phyloP scores from a whole-genome alignment of 64 coral and sea anemone species.

The Astreopora myriophthalma region DNA sequence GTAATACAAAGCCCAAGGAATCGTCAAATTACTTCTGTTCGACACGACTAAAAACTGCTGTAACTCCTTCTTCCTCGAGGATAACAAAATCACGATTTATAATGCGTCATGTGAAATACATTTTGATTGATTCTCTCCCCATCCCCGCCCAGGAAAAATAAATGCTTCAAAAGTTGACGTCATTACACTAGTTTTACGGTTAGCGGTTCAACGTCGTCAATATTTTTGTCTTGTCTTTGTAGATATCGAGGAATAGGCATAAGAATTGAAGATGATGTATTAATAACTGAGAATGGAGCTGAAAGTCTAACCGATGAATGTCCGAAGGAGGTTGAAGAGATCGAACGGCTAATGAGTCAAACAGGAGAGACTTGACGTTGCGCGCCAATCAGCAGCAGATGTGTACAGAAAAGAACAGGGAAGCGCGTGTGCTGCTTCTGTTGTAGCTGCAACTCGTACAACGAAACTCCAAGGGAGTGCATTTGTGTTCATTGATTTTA shows the following conservation, averaged over 20 bases:
- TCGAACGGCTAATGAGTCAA: slow-evolving; percentile 74
- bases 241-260: slow-evolving; percentile 93
- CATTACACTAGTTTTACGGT: not conserved
- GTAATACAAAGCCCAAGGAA: too few species aligned
- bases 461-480: too few species aligned
- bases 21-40: too few species aligned
- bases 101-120: too few species aligned
- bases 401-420: too few species aligned
- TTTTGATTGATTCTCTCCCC: too few species aligned
- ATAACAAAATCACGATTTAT: too few species aligned
- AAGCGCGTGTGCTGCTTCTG: not conserved
- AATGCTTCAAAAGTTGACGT: slow-evolving; percentile 69
- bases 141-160: too few species aligned
- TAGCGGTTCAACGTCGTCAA: not conserved
- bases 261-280: slow-evolving; percentile 94
- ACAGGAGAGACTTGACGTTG: not conserved
- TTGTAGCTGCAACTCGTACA: not conserved
- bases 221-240: not conserved
- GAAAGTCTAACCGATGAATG: slow-evolving; percentile 82
- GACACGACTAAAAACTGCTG: too few species aligned
- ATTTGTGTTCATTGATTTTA: too few species aligned
- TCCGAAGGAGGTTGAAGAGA: slow-evolving; percentile 90
- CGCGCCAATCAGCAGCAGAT: not conserved
- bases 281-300: slow-evolving; percentile 81
- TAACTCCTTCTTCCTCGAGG: too few species aligned